Evolutionary conservation across 2,113 vertebrate species (phyloP).

Genomic region (Ctenomys sociabilis): DNA sequence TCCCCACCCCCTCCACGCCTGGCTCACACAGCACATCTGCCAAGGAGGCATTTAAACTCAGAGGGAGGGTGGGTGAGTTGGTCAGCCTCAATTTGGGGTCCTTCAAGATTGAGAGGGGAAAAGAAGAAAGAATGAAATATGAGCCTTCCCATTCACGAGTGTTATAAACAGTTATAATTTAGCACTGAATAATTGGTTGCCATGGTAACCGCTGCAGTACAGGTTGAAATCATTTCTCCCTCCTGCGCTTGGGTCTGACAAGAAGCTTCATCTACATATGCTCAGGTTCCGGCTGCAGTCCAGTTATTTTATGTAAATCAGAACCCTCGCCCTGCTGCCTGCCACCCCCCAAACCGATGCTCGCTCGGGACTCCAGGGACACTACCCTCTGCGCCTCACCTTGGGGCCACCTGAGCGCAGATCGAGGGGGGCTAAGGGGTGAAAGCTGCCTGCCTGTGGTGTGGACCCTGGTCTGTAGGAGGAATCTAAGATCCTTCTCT

Average conservation of each 20-base stretch:
- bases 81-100: conserved; percentile 62
- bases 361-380: neutral
- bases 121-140: conserved; percentile 68
- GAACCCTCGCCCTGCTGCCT: neutral
- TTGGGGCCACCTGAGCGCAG: neutral
- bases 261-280: conserved; percentile 84
- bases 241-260: conserved; percentile 78
- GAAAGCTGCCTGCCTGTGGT: neutral
- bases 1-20: neutral
- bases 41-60: conserved; percentile 20
- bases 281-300: conserved; percentile 77
- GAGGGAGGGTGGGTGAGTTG: neutral
- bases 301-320: conserved; percentile 65
- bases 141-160: conserved; percentile 76
- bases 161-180: conserved; percentile 87
- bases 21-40: neutral
- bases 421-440: neutral
- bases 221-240: conserved; percentile 85
- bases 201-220: conserved; percentile 87
- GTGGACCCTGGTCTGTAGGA: neutral
- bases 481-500: neutral
- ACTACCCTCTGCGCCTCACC: neutral
- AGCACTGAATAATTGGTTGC: conserved; percentile 88
- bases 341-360: neutral
- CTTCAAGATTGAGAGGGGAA: conserved; percentile 58